Evolutionary conservation across 2,797 vertebrate species (phyloP), one percentile per base, ranked within the genome.

Genomic region (Phataginus tetradactyla): DNA sequence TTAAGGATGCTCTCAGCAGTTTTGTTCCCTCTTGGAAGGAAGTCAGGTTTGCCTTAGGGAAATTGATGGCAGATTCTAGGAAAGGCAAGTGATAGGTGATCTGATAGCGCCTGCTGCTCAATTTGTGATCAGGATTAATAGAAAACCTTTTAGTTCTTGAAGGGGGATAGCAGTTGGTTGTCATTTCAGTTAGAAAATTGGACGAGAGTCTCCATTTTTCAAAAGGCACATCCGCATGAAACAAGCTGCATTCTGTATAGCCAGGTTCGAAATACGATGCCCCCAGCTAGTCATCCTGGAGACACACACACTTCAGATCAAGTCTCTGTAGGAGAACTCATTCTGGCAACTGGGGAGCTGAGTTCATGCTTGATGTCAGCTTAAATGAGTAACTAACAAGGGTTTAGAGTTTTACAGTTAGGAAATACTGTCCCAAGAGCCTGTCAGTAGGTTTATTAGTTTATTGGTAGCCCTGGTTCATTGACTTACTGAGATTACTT

Each of bases 301-400:
- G 61, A 90, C 57, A 25, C 0, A 42, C 51, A 23, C 25, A 7
- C 68, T 34, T 42, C 69, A 69, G n/a, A n/a, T 61, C n/a, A 51
- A 34, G 51, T 61, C 39, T 91, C 77, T 34, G 2, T 11, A 71
- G 66, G 61, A 66, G 49, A 55, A 49, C 61, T 77, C 15, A 32
- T 39, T 42, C 80, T 71, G 71, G 64, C 55, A 66, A 29, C 39
- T 14, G 81, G 91, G 45, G 71, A 75, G 45, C 0, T 2, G 79
- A 94, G 66, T 53, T 92, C 80, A 85, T 3, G 12, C 34, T 61
- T 77, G 59, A 95, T 63, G 85, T 90, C 96, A 69, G 88, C 86
- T 64, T 89, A 17, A 17, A 59, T 63, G 75, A 90, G 64, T 87
- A 91, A 88, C 59, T 91, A 80, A 94, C 42, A 53, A 25, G 64